A percentile compares a stretch with the other conserved stretches of the same genome.
Evolutionary conservation across 92 coral and sea anemone species (phyloP).

Genomic region (Paramuricea clavata): DNA sequence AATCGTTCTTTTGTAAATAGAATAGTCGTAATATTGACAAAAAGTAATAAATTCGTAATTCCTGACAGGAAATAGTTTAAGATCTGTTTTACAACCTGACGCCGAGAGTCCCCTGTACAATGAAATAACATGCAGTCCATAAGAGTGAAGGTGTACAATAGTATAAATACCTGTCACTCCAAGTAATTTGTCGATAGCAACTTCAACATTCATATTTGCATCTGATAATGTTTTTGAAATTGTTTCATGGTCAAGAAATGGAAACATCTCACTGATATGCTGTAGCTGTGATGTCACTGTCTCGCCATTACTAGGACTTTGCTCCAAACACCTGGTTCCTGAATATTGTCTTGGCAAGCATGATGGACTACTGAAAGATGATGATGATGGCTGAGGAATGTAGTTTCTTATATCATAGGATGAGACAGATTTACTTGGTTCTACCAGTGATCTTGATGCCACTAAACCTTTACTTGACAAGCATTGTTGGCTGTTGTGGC

Average conservation of each 20-base stretch:
- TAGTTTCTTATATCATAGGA: not conserved
- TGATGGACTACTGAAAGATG: not conserved
- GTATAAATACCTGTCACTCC: not conserved
- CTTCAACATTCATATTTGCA: slow-evolving; percentile 11
- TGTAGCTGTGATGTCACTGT: not conserved
- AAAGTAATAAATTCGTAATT: no score
- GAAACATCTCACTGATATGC: slow-evolving; percentile 5
- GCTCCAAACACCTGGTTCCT: not conserved
- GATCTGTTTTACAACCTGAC: no score
- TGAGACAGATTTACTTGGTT: not conserved
- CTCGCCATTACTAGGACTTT: not conserved
- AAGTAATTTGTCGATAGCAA: slow-evolving; percentile 9
- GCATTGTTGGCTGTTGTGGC: no score
- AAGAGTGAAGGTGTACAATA: not conserved
- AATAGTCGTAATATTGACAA: no score
- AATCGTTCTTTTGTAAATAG: no score
- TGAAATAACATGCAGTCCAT: not conserved
- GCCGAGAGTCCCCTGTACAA: no score
- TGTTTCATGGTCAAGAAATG: slow-evolving; percentile 5
- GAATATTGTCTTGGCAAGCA: not conserved
- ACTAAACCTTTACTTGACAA: no score
- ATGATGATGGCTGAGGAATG: not conserved
- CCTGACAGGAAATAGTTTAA: no score
- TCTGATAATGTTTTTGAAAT: not conserved
- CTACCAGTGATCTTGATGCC: not conserved